phyloP scores from a whole-genome alignment of 2,888 invertebrate species.

The Tuta absoluta region DNA sequence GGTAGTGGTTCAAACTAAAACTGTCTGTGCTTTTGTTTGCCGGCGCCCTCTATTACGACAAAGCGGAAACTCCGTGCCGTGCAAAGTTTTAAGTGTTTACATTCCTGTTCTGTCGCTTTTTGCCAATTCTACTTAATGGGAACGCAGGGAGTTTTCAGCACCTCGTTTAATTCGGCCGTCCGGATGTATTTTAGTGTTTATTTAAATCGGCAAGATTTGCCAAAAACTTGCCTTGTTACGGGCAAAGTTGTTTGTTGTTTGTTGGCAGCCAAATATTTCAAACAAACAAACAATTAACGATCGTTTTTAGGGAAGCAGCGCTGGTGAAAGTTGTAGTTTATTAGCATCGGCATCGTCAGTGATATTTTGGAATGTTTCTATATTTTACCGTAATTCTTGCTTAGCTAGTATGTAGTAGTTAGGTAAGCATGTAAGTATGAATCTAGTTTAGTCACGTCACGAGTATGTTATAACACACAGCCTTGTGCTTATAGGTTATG shows the following conservation, averaged over 20 bases:
- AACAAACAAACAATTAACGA: conserved; percentile 18
- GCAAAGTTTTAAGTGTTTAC: conserved; percentile 79
- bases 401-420: too few relatives aligned
- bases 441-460: too few relatives aligned
- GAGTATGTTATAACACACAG: too few relatives aligned
- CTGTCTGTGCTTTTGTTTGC: conserved; percentile 70
- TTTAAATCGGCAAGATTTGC: conserved; percentile 58
- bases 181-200: conserved; percentile 63
- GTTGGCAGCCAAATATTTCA: conserved; percentile 16
- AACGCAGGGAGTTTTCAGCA: conserved; percentile 65
- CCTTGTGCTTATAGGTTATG: too few relatives aligned
- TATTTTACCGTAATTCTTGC: too few relatives aligned
- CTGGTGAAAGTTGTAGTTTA: not conserved
- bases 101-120: conserved; percentile 78
- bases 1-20: conserved; percentile 55
- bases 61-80: conserved; percentile 59
- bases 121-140: conserved; percentile 75
- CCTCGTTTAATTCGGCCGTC: conserved; percentile 68
- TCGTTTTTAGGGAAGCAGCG: conserved; percentile 4
- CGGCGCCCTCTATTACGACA: conserved; percentile 67
- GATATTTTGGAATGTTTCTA: not conserved
- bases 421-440: too few relatives aligned
- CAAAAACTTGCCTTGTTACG: conserved; percentile 37
- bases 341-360: not conserved
- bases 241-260: conserved; percentile 23